Base-by-base conservation (phyloP, 2,888 invertebrate species). In the Frankliniella fusca region DNA sequence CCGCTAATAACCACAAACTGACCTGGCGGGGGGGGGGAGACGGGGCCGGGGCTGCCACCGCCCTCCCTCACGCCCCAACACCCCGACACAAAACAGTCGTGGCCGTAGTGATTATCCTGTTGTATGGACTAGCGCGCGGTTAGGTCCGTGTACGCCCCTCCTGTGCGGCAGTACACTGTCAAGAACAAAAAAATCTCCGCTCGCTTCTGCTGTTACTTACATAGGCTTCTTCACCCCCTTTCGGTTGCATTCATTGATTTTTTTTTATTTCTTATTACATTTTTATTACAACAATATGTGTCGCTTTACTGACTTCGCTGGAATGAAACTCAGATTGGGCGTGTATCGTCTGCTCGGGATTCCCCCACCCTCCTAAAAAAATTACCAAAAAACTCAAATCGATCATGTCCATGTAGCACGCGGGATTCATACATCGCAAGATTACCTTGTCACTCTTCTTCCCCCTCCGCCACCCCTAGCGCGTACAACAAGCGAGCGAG, bases 1-100 rank as follows among this genome's bases (percentile, higher is more conserved):
- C 38, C 38, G 38, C 38, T 38, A 38, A 38, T 38, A 38, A 38
- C 38, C 38, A 3, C 38, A 38, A 38, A 38, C 38, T 38, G 38
- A 38, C 38, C 5, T 38, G 38, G 38, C 38, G n/a, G n/a, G n/a
- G n/a, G n/a, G n/a, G n/a, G n/a, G n/a, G n/a, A n/a, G n/a, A n/a
- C 38, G 38, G 3, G 38, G 38, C 5, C 2, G 38, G 2, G 38
- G 38, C 3, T 38, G 3, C 38, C 38, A 38, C 38, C 38, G 5
- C 38, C 38, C 10, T 0, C 27, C 70, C n/a, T 76, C 70, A 76
- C 70, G 70, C 27, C 27, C 27, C 70, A 27, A n/a, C 70, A 76
- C 70, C 70, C 27, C 70, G 70, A 11, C 70, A 76, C 70, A 76
- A 76, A 76, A 76, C 70, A 76, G 27, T 54, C 27, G 27, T 76